A percentile compares a stretch with the other conserved stretches of the same genome.
Evolutionary conservation across 2,113 vertebrate species (phyloP).

Genomic region (Cairina moschata): DNA sequence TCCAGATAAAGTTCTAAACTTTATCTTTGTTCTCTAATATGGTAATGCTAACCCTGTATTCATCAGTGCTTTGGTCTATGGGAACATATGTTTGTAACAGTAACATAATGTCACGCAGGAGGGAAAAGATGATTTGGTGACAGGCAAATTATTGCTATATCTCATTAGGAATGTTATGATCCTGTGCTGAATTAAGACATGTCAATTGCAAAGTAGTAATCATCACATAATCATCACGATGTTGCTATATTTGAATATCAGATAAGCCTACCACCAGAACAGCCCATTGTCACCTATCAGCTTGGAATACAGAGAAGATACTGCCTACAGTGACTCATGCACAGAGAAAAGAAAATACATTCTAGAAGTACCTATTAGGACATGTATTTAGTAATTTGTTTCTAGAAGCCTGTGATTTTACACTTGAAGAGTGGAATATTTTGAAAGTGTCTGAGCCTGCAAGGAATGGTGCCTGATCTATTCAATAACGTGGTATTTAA

Average conservation of each 20-base stretch:
- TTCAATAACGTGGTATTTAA: background rate
- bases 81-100: background rate
- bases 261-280: background rate
- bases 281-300: background rate
- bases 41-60: background rate
- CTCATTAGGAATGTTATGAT: slow-evolving; percentile 37
- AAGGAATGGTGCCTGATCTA: background rate
- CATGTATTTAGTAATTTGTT: background rate
- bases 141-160: slow-evolving; percentile 46
- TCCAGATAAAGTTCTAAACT: background rate
- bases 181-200: background rate
- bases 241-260: slow-evolving; percentile 36
- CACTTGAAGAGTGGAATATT: background rate
- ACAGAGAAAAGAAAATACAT: background rate
- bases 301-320: background rate
- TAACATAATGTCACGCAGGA: background rate
- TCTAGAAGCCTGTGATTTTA: background rate
- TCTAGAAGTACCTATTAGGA: background rate
- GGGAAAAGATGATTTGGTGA: slow-evolving; percentile 28
- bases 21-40: background rate
- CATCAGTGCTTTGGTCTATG: background rate
- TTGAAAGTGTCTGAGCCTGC: background rate
- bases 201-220: slow-evolving; percentile 37
- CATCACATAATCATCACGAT: slow-evolving; percentile 10
- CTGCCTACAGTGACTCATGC: background rate